Conservation (phyloP, 2,888 invertebrate genomes). For the Euzophera pinguis region DNA sequence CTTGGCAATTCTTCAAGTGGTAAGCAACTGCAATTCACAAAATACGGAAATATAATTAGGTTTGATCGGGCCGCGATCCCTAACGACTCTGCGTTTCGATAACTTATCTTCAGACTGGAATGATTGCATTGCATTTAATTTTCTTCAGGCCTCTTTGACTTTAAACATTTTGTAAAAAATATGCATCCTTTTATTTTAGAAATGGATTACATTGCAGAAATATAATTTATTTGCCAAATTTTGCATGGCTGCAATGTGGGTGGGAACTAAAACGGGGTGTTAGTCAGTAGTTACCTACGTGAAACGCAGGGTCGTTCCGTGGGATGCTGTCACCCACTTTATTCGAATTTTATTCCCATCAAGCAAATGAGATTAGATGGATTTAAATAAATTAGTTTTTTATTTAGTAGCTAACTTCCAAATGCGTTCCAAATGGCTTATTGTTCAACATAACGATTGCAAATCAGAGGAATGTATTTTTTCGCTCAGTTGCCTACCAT, state of each 20-base stretch:
- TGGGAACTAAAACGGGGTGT: constrained; percentile 1
- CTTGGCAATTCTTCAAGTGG: constrained; percentile 35
- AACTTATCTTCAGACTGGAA: too few relatives aligned
- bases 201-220: not conserved
- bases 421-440: not conserved
- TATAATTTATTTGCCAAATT: not conserved
- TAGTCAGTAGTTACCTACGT: not conserved
- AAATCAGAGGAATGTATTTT: not conserved
- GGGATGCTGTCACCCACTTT: constrained; percentile 5
- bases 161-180: too few relatives aligned
- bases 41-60: too few relatives aligned
- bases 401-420: too few relatives aligned
- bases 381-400: not conserved
- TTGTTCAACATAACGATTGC: not conserved
- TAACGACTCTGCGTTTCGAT: too few relatives aligned
- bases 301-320: constrained; percentile 7
- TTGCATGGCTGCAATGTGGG: not conserved
- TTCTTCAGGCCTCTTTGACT: too few relatives aligned
- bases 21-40: constrained; percentile 26
- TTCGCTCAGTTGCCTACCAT: constrained; percentile 30
- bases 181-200: too few relatives aligned
- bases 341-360: not conserved
- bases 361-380: not conserved
- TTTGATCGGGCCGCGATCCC: too few relatives aligned
- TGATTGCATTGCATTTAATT: too few relatives aligned